A percentile compares a stretch with the other conserved stretches of the same genome.
These are phyloP conservation scores for Dromiciops gliroides DNA, from an alignment of 2,113 vertebrate species.

Conservation along the genomic window DNA sequence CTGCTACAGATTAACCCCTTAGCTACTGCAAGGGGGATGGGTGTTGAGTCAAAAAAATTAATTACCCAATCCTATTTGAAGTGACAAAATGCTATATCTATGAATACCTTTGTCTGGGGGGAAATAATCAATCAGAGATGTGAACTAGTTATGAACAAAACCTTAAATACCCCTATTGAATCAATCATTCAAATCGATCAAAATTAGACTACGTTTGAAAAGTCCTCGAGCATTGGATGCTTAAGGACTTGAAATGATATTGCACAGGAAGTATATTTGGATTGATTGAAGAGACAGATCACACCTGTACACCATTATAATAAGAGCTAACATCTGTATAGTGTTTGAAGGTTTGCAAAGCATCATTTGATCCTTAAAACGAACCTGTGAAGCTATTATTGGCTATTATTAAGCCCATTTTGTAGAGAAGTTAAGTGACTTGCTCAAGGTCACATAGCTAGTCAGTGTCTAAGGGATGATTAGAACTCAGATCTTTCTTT, in stretches of 20 bases:
- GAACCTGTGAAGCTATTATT: no score
- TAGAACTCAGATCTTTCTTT: background rate
- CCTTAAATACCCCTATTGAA: background rate
- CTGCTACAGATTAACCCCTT: no score
- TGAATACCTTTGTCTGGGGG: background rate
- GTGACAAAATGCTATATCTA: no score
- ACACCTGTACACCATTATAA: no score
- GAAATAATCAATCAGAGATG: background rate
- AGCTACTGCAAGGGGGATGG: background rate
- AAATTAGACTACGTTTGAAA: background rate
- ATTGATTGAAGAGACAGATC: background rate
- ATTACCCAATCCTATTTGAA: background rate
- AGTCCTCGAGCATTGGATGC: background rate
- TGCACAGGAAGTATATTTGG: background rate
- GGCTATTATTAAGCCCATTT: background rate
- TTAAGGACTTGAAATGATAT: background rate
- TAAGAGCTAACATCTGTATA: background rate
- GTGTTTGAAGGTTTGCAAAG: background rate
- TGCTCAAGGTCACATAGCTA: background rate
- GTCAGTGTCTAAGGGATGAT: background rate
- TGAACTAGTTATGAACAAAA: background rate
- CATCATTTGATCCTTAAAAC: no score
- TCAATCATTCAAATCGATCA: background rate
- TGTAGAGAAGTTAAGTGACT: background rate
- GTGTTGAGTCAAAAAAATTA: background rate